Conservation (phyloP, 2,888 invertebrate species). For the Colostygia pectinataria region DNA sequence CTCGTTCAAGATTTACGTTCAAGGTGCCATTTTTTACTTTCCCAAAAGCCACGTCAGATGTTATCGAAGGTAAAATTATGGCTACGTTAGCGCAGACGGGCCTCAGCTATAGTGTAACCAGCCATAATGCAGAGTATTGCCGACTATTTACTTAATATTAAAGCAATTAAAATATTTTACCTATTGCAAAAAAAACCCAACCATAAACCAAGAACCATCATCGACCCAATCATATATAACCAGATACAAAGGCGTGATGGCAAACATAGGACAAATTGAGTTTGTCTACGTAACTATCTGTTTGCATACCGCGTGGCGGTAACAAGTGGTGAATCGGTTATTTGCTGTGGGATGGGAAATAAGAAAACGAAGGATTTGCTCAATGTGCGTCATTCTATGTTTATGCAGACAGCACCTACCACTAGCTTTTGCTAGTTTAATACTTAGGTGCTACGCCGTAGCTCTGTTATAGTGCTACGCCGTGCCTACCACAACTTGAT, state of each 20-base stretch:
- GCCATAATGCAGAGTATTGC: no score
- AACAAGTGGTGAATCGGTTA: slow-evolving; percentile 21
- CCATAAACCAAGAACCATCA: neutral
- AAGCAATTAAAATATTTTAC: neutral
- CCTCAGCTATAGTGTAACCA: no score
- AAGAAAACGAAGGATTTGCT: neutral
- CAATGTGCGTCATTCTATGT: neutral
- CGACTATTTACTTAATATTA: no score
- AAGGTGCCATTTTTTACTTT: neutral
- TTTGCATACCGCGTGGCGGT: slow-evolving; percentile 20
- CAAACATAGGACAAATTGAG: slow-evolving; percentile 35
- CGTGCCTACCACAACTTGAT: no score
- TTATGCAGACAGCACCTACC: no score
- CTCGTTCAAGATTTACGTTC: neutral
- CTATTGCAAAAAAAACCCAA: neutral
- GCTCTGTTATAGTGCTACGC: neutral
- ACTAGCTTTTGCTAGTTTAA: no score
- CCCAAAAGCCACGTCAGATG: no score
- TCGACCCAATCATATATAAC: slow-evolving; percentile 5
- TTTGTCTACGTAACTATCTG: slow-evolving; percentile 30
- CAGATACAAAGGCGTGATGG: slow-evolving; percentile 8
- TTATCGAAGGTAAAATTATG: neutral
- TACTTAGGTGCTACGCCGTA: neutral
- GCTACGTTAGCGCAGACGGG: no score
- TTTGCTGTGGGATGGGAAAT: slow-evolving; percentile 7